Evolutionary conservation across 2,888 invertebrate species (phyloP).

Genomic region (Leucophora obtusa): DNA sequence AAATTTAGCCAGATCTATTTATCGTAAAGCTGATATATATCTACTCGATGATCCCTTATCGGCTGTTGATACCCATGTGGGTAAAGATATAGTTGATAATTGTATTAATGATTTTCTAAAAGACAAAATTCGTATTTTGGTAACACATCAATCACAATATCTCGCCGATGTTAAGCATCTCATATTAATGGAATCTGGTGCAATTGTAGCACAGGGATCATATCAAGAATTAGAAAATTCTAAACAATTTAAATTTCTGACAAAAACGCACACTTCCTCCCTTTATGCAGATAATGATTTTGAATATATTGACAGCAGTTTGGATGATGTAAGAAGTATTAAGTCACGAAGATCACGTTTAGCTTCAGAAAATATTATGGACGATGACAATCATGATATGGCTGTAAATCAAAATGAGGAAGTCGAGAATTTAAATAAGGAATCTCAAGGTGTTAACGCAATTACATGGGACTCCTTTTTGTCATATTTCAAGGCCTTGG

Average conservation of each 20-base stretch:
- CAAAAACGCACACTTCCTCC: slow-evolving; percentile 43
- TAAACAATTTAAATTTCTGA: slow-evolving; percentile 54
- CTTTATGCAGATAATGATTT: slow-evolving; percentile 48
- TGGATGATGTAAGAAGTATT: slow-evolving; percentile 70
- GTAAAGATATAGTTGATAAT: slow-evolving; percentile 86
- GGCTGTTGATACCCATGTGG: slow-evolving; percentile 88
- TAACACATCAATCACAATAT: slow-evolving; percentile 85
- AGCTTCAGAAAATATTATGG: slow-evolving; percentile 71
- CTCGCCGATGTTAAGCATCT: slow-evolving; percentile 80
- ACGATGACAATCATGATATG: slow-evolving; percentile 66
- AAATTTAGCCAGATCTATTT: slow-evolving; percentile 86
- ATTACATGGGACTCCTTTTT: slow-evolving; percentile 81
- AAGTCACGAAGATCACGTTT: slow-evolving; percentile 72
- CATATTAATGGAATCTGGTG: slow-evolving; percentile 80
- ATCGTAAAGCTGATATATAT: slow-evolving; percentile 86
- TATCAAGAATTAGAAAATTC: slow-evolving; percentile 69
- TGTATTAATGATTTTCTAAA: slow-evolving; percentile 82
- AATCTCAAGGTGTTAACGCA: slow-evolving; percentile 82
- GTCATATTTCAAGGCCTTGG: slow-evolving; percentile 80
- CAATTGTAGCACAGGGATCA: slow-evolving; percentile 73
- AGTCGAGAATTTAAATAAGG: slow-evolving; percentile 74
- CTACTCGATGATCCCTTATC: slow-evolving; percentile 87
- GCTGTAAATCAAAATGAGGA: slow-evolving; percentile 46
- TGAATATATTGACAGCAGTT: slow-evolving; percentile 21
- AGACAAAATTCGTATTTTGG: slow-evolving; percentile 84